These are phyloP conservation scores for Ellobius talpinus DNA, from an alignment of 2,113 vertebrate genomes.

Conservation along the genomic window DNA sequence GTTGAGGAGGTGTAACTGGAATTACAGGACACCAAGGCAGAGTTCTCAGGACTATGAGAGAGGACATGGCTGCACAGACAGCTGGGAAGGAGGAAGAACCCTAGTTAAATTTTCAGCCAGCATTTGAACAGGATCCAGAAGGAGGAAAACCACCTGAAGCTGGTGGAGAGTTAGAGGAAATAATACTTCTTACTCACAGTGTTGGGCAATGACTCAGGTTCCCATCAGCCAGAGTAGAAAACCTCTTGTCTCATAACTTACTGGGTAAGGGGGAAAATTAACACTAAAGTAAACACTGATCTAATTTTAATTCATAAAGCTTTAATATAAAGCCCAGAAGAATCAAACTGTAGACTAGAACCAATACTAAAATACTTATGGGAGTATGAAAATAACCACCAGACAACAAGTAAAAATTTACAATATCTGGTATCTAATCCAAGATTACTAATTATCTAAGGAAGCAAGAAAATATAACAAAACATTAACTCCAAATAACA, in stretches of 20 bases:
- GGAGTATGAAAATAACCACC: conserved; percentile 26
- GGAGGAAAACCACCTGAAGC: not conserved
- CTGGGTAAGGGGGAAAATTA: not conserved
- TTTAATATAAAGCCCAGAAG: conserved; percentile 42
- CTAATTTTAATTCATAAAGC: not conserved
- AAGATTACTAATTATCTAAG: conserved; percentile 34
- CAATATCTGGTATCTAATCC: conserved; percentile 5
- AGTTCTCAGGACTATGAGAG: not conserved
- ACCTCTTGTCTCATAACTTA: not conserved
- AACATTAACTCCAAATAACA: not conserved
- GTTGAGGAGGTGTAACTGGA: not conserved
- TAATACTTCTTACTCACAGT: not conserved
- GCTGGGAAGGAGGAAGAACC: not conserved
- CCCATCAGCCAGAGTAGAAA: not conserved
- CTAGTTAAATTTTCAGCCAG: not conserved
- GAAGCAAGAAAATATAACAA: not conserved
- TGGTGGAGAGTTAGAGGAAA: not conserved
- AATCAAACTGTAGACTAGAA: conserved; percentile 21
- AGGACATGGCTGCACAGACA: not conserved
- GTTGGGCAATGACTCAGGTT: not conserved
- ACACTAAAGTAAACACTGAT: not conserved
- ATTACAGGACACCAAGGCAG: not conserved
- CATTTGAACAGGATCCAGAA: not conserved
- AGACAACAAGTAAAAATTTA: conserved; percentile 9
- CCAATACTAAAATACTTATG: conserved; percentile 25